phyloP scores from a whole-genome alignment of 2,888 invertebrate species.

The Meganola albula region DNA sequence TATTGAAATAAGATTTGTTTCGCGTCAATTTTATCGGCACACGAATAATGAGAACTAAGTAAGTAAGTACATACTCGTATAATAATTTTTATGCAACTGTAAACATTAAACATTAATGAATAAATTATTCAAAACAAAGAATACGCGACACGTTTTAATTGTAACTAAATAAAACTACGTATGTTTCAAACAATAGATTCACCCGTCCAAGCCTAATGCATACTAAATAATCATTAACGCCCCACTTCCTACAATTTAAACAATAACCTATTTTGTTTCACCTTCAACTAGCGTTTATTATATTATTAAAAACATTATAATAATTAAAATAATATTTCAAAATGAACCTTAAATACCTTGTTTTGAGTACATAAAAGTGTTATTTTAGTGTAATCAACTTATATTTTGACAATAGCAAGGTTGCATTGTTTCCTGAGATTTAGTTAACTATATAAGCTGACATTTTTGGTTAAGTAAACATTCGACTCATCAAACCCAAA shows the following conservation, averaged over 20 bases:
- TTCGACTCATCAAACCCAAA: constrained; percentile 39
- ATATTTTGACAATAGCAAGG: constrained; percentile 50
- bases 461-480: constrained; percentile 39
- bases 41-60: too few species aligned
- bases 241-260: constrained; percentile 22
- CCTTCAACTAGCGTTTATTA: constrained; percentile 31
- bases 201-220: constrained; percentile 4
- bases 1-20: too few species aligned
- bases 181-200: constrained; percentile 2
- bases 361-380: constrained; percentile 37
- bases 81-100: too few species aligned
- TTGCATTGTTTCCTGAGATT: constrained; percentile 45
- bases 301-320: too few species aligned
- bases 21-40: too few species aligned
- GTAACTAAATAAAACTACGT: neutral
- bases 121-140: neutral
- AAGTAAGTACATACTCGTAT: too few species aligned
- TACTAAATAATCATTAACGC: constrained; percentile 12
- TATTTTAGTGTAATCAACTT: constrained; percentile 39
- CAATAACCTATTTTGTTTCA: constrained; percentile 25
- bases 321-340: constrained; percentile 33
- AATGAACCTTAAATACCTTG: constrained; percentile 31
- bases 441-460: constrained; percentile 52
- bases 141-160: neutral
- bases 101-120: too few species aligned